These are phyloP conservation scores for Plusia festucae DNA, from an alignment of 2,888 invertebrate genomes.

Conservation along the genomic window DNA sequence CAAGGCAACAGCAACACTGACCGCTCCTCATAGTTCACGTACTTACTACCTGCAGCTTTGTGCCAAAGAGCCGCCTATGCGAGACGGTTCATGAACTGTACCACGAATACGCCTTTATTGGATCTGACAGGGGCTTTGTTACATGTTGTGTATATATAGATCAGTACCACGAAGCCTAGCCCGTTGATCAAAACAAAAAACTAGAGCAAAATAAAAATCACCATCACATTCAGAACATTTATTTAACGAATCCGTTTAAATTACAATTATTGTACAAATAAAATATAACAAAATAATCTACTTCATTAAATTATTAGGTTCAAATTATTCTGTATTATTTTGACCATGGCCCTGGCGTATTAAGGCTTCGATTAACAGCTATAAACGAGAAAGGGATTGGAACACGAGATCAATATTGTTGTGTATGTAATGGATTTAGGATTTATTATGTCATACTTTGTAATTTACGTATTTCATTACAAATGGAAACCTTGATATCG, in stretches of 20 bases:
- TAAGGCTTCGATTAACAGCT: not conserved
- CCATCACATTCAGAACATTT: slow-evolving; percentile 68
- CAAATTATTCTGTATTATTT: slow-evolving; percentile 19
- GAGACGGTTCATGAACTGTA: too few relatives aligned
- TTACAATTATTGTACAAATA: slow-evolving; percentile 57
- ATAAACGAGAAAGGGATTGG: not conserved
- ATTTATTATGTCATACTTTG: not conserved
- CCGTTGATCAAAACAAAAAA: too few relatives aligned
- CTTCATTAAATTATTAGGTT: slow-evolving; percentile 42
- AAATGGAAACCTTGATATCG: not conserved
- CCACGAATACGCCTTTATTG: too few relatives aligned
- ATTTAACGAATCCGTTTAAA: slow-evolving; percentile 70
- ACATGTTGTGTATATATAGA: too few relatives aligned
- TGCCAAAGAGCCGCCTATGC: too few relatives aligned
- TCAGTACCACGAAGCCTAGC: too few relatives aligned
- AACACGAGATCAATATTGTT: slow-evolving; percentile 29
- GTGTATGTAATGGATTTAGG: slow-evolving; percentile 9
- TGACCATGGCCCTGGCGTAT: slow-evolving; percentile 1
- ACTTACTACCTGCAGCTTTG: too few relatives aligned
- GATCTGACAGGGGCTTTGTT: too few relatives aligned
- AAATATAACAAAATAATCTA: slow-evolving; percentile 61
- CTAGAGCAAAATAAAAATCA: slow-evolving; percentile 17
- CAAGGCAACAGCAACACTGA: too few relatives aligned
- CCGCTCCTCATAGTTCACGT: too few relatives aligned
- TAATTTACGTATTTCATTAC: not conserved